phyloP scores from a whole-genome alignment of 2,113 vertebrate species.

The Petrocephalus microphthalmus region DNA sequence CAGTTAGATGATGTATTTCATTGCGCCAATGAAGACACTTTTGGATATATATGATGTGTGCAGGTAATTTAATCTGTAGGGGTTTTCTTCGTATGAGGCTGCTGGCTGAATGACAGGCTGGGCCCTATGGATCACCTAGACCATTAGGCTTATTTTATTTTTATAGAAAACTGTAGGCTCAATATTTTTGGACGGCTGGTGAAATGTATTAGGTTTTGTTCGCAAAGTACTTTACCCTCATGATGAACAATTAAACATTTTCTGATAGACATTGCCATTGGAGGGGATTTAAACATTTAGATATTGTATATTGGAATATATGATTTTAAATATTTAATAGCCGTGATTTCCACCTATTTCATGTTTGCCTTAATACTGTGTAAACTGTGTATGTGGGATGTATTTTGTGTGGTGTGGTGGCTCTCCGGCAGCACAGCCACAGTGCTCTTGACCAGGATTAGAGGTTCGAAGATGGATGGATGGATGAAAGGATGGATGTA shows the following conservation, averaged over 20 bases:
- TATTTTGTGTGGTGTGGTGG: background rate
- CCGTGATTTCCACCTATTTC: background rate
- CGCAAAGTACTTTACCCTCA: background rate
- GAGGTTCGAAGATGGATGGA: background rate
- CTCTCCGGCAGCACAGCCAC: background rate
- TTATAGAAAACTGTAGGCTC: conserved; percentile 5
- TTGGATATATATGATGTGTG: conserved; percentile 13
- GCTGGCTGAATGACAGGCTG: conserved; percentile 1
- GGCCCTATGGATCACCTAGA: conserved; percentile 10
- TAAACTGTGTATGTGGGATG: background rate
- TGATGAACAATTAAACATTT: background rate
- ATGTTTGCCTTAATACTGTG: background rate
- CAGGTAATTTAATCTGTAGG: conserved; percentile 18
- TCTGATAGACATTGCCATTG: background rate
- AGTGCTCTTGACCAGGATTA: background rate
- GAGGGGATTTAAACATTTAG: background rate
- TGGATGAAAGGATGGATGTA: background rate
- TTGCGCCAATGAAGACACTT: conserved; percentile 8
- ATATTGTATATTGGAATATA: background rate
- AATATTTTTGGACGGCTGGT: conserved; percentile 6
- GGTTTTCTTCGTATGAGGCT: conserved; percentile 6
- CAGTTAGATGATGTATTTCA: conserved; percentile 19
- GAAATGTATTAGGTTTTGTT: conserved; percentile 4
- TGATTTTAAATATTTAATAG: background rate
- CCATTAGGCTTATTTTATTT: background rate